These are phyloP conservation scores for Alfaro cultratus DNA, from an alignment of 2,797 vertebrate species.

Conservation along the genomic window DNA sequence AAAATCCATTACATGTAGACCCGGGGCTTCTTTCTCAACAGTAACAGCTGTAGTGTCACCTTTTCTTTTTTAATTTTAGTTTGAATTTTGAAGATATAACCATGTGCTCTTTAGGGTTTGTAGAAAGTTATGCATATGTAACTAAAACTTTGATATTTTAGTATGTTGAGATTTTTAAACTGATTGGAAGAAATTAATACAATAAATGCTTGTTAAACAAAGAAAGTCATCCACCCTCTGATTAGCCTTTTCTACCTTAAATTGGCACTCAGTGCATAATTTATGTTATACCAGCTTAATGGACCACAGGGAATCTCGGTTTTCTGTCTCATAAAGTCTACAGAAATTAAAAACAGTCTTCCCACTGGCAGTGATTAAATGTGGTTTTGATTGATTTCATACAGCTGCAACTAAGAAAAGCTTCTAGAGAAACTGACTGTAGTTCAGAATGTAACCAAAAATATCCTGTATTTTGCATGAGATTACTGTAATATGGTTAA, in stretches of 20 bases:
- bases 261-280: background rate
- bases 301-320: background rate
- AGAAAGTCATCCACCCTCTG: background rate
- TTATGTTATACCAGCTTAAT: background rate
- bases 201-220: background rate
- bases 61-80: background rate
- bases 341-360: slow-evolving; percentile 2
- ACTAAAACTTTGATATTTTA: background rate
- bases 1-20: slow-evolving; percentile 1
- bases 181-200: background rate
- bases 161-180: background rate
- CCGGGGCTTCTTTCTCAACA: background rate
- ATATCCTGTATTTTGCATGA: background rate
- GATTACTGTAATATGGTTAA: background rate
- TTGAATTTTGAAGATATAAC: background rate
- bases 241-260: background rate
- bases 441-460: background rate
- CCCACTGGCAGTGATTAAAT: background rate
- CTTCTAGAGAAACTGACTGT: background rate
- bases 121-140: background rate
- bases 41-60: background rate
- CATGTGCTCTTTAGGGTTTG: too few relatives aligned
- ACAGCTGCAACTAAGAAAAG: slow-evolving; percentile 2
- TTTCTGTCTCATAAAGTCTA: background rate
- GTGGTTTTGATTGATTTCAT: slow-evolving; percentile 5